phyloP scores from a whole-genome alignment of 2,888 invertebrate species.

The Electrophaes corylata region DNA sequence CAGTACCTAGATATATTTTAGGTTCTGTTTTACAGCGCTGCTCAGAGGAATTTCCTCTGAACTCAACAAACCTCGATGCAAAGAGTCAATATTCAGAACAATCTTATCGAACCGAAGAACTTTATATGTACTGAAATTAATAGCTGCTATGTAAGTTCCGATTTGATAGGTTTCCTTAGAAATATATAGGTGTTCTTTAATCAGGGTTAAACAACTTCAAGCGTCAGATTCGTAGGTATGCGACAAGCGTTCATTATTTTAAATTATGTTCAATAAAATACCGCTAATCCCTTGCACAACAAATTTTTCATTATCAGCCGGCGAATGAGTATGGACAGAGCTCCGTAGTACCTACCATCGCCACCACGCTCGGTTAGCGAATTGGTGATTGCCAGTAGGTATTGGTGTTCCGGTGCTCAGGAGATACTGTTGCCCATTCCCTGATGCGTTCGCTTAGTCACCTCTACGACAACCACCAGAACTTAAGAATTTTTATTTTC shows the following conservation, averaged over 20 bases:
- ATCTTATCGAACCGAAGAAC: constrained; percentile 47
- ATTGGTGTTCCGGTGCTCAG: too few species aligned
- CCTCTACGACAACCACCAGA: too few species aligned
- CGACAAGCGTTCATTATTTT: too few species aligned
- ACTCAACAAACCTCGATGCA: constrained; percentile 29
- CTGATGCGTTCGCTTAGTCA: too few species aligned
- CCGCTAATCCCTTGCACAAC: neutral
- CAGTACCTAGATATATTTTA: neutral
- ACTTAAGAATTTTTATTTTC: neutral
- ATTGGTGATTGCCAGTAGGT: too few species aligned
- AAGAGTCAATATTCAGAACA: constrained; percentile 40
- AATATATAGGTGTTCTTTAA: too few species aligned
- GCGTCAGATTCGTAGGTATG: too few species aligned
- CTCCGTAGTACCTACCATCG: too few species aligned
- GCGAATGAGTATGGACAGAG: too few species aligned
- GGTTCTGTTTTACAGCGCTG: neutral
- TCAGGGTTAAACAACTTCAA: too few species aligned
- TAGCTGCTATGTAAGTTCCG: constrained; percentile 49
- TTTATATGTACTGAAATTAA: constrained; percentile 53
- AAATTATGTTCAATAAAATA: neutral
- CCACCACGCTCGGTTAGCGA: too few species aligned
- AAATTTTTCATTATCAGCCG: neutral
- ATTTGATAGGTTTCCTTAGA: neutral
- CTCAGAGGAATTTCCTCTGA: neutral
- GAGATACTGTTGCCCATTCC: too few species aligned